Base-by-base conservation (phyloP, 2,888 invertebrate genomes). In the Rhamphomyia laevipes region DNA sequence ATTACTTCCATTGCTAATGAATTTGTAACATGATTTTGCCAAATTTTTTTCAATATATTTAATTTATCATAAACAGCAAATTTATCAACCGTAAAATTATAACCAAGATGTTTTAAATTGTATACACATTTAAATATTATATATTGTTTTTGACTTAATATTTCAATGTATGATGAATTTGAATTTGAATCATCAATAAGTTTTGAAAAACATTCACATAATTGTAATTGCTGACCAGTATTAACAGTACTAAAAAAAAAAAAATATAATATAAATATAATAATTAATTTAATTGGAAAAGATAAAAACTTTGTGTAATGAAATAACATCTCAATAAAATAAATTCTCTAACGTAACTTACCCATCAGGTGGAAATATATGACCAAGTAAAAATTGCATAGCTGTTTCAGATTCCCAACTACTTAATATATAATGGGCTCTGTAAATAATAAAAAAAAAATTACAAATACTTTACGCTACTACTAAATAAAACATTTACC, bases 191-290 rank as follows among this genome's bases (percentile, higher is more conserved):
- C 67, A 49, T 68, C 64, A 15, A 66, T 64, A 0, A 71, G 58
- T 51, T 68, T 68, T 3, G 65, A 63, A 43, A 68, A 66, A 45
- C 70, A 70, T 56, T 71, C 70, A 48, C 65, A 67, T 59, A 69
- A 62, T 50, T 68, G 66, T 21, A 71, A 54, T 51, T 68, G 69
- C 12, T 67, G 64, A 3, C 60, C 63, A 5, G 66, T 66, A 50
- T 66, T 67, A 3, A 50, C 35, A 12, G 40, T 46, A 0, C 54
- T 54, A n/a, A 12, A 40, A 35, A 41, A 53, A 64, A 23, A 45
- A 47, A 21, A 7, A 21, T 7, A 13, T 23, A n/a, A n/a, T n/a
- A n/a, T n/a, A n/a, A n/a, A n/a, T n/a, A n/a, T n/a, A n/a, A n/a
- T n/a, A n/a, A n/a, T n/a, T n/a, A n/a, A n/a, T n/a, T n/a, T n/a